A percentile compares a stretch with the other conserved stretches of the same genome.
These are phyloP conservation scores for Microcebus jonahi DNA, from an alignment of 2,113 vertebrate genomes.

Conservation along the genomic window DNA sequence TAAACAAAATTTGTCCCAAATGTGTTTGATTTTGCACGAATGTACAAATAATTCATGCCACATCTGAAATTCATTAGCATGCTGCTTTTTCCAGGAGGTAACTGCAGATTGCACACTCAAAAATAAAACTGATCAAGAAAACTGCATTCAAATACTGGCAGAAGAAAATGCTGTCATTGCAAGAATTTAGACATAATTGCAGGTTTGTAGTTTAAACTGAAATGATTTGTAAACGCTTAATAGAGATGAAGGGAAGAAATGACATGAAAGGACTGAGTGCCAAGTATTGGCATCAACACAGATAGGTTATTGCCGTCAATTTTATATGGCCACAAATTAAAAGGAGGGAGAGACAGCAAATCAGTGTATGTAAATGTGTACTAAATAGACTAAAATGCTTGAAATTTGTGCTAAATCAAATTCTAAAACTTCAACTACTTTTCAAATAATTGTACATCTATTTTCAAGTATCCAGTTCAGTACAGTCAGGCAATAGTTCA, in stretches of 20 bases:
- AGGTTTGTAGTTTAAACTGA: conserved; percentile 37
- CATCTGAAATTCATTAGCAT: conserved; percentile 68
- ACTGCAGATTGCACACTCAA: conserved; percentile 52
- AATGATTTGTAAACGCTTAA: conserved; percentile 60
- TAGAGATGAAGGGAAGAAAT: neutral
- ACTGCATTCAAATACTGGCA: conserved; percentile 50
- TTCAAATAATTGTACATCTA: conserved; percentile 32
- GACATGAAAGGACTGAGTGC: conserved; percentile 20
- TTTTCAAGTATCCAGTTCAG: neutral
- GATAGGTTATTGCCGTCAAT: neutral
- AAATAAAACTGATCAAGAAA: conserved; percentile 57
- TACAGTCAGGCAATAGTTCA: neutral
- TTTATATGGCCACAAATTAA: conserved; percentile 31
- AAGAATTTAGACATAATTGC: conserved; percentile 41
- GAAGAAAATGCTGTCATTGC: conserved; percentile 23
- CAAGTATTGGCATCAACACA: neutral
- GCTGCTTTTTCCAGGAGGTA: conserved; percentile 69
- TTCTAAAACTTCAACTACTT: conserved; percentile 45
- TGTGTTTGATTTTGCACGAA: conserved; percentile 72
- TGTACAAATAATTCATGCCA: conserved; percentile 60
- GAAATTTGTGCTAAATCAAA: conserved; percentile 30
- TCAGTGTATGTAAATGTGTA: neutral
- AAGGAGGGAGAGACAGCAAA: conserved; percentile 27
- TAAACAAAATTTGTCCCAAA: conserved; percentile 67
- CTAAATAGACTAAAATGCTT: conserved; percentile 15